phyloP scores from a whole-genome alignment of 2,888 invertebrate species.

The Disparrhopalites patrizii region DNA sequence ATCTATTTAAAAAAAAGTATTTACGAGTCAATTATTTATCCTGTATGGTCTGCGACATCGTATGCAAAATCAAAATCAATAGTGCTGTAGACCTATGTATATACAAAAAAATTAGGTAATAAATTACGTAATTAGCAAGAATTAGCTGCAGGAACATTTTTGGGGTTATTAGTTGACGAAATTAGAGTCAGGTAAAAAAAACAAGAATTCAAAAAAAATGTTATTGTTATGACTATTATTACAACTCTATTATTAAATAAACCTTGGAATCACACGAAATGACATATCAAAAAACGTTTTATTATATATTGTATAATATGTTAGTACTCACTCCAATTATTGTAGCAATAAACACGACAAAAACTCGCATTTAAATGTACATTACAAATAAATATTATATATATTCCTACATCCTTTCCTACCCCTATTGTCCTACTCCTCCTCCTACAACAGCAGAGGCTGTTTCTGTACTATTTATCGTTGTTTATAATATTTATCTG shows the following conservation, averaged over 20 bases:
- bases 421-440: background rate
- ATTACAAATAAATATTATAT: too few relatives aligned
- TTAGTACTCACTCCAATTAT: background rate
- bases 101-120: background rate
- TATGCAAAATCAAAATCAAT: background rate
- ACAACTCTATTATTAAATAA: too few relatives aligned
- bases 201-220: background rate
- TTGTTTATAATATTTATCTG: too few relatives aligned
- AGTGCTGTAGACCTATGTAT: background rate
- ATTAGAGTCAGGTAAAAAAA: background rate
- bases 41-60: too few relatives aligned
- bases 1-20: too few relatives aligned
- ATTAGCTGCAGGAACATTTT: background rate
- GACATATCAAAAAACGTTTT: constrained; percentile 25
- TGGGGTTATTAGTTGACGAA: too few relatives aligned
- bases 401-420: too few relatives aligned
- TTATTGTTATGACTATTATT: background rate
- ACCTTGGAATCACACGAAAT: constrained; percentile 23
- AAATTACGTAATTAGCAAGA: background rate
- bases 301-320: constrained; percentile 12
- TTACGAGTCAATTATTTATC: too few relatives aligned
- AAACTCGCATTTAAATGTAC: too few relatives aligned
- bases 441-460: background rate
- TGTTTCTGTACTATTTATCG: too few relatives aligned
- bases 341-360: too few relatives aligned